A percentile compares a stretch with the other conserved stretches of the same genome.
phyloP scores from a whole-genome alignment of 2,113 vertebrate species.

The Gobius niger region DNA sequence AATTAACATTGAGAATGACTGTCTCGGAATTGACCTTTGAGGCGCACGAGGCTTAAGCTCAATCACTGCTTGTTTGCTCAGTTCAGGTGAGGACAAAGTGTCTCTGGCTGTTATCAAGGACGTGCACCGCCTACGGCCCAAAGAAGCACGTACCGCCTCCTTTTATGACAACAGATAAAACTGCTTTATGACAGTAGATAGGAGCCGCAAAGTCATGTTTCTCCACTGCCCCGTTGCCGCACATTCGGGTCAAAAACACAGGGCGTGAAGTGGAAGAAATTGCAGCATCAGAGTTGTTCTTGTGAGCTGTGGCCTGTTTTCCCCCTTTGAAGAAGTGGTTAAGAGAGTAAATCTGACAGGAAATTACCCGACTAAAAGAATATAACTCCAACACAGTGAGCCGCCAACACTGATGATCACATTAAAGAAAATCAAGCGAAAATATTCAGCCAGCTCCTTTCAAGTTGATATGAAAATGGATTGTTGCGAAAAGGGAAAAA shows the following conservation, averaged over 20 bases:
- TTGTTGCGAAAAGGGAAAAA: conserved; percentile 46
- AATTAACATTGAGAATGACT: no score
- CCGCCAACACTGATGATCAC: conserved; percentile 51
- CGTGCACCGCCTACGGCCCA: no score
- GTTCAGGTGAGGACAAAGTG: no score
- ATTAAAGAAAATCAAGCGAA: conserved; percentile 59
- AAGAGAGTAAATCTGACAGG: conserved; percentile 57
- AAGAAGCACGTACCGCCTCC: no score
- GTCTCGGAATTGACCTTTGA: no score
- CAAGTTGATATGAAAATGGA: conserved; percentile 64
- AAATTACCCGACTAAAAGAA: conserved; percentile 61
- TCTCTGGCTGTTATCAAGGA: no score
- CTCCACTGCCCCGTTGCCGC: not conserved
- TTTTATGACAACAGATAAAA: no score
- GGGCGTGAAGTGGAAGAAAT: conserved; percentile 13
- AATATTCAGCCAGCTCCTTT: conserved; percentile 64
- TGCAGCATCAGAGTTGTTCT: conserved; percentile 21
- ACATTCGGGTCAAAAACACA: conserved; percentile 22
- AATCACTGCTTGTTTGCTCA: no score
- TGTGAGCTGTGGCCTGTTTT: conserved; percentile 40
- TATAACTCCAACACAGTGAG: conserved; percentile 44
- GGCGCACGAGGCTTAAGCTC: no score
- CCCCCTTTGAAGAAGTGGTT: conserved; percentile 49
- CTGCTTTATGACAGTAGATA: no score
- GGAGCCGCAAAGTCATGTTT: not conserved